Percentiles rank a stretch among this genome's conserved stretches.
These are phyloP conservation scores for Uromys caudimaculatus DNA, from an alignment of 2,797 vertebrate genomes.

Conservation along the genomic window DNA sequence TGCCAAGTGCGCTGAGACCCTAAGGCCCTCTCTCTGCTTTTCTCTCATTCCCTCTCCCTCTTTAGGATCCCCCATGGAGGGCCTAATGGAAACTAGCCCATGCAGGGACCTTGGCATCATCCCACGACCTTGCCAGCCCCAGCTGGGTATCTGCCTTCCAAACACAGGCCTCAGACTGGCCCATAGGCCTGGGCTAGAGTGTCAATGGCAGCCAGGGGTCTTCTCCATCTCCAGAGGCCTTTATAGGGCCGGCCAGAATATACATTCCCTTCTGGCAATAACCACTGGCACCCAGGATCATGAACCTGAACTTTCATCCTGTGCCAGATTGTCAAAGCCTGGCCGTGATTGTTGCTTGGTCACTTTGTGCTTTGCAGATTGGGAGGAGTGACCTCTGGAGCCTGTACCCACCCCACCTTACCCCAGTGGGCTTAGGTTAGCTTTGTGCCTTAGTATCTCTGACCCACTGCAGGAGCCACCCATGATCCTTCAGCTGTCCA, in stretches of 20 bases:
- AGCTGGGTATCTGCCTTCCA: neutral
- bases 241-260: neutral
- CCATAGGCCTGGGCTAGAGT: neutral
- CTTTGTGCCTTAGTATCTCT: conserved; percentile 79
- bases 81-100: conserved; percentile 3
- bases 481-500: neutral
- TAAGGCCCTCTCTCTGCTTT: neutral
- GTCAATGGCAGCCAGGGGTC: neutral
- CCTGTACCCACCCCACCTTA: neutral
- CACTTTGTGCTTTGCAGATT: conserved; percentile 42
- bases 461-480: conserved; percentile 27
- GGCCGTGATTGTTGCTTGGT: conserved; percentile 30
- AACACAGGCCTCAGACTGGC: neutral
- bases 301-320: neutral
- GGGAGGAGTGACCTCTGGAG: neutral
- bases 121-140: neutral
- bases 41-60: neutral
- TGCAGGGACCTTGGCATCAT: neutral
- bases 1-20: neutral
- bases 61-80: neutral
- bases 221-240: neutral
- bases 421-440: conserved; percentile 75
- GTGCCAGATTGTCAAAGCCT: neutral
- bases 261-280: neutral
- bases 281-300: neutral